A percentile compares a stretch with the other conserved stretches of the same genome.
Conservation (phyloP, 2,797 vertebrate species). For the Phalanger gymnotis region DNA sequence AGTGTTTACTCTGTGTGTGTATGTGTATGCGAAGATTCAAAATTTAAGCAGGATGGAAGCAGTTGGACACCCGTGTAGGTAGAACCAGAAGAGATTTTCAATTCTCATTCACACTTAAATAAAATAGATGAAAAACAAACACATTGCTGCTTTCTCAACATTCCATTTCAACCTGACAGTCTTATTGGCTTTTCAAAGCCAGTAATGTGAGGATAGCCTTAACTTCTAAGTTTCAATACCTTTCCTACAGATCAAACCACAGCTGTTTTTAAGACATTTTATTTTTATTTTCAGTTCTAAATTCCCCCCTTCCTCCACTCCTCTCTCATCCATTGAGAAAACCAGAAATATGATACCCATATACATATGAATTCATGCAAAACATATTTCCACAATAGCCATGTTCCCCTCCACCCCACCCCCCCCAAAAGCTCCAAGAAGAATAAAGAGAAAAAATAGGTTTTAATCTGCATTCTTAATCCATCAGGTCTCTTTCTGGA, state of each 20-base stretch:
- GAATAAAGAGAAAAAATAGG: background rate
- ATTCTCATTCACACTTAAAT: background rate
- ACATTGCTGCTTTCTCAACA: background rate
- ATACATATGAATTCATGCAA: background rate
- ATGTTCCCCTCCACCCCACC: background rate
- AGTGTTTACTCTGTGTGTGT: background rate
- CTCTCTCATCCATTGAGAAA: background rate
- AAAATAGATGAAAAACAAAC: slow-evolving; percentile 11
- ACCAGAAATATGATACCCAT: background rate
- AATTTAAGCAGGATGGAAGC: background rate
- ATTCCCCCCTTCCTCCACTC: background rate
- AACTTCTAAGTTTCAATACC: slow-evolving; percentile 3
- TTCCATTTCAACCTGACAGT: slow-evolving; percentile 46
- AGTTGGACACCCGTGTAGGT: background rate
- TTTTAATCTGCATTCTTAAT: background rate
- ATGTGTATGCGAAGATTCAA: background rate
- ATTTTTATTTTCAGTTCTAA: background rate
- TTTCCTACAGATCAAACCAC: background rate
- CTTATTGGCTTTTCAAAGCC: slow-evolving; percentile 38
- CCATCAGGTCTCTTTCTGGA: background rate
- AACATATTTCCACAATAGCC: background rate
- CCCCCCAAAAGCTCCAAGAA: background rate
- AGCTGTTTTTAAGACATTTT: background rate
- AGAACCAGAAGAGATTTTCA: background rate
- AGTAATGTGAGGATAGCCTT: slow-evolving; percentile 27